Evolutionary conservation across 1,140 invertebrate species (phyloP), one percentile per base, ranked within the genome.

Genomic region (Bombus breviceps): DNA sequence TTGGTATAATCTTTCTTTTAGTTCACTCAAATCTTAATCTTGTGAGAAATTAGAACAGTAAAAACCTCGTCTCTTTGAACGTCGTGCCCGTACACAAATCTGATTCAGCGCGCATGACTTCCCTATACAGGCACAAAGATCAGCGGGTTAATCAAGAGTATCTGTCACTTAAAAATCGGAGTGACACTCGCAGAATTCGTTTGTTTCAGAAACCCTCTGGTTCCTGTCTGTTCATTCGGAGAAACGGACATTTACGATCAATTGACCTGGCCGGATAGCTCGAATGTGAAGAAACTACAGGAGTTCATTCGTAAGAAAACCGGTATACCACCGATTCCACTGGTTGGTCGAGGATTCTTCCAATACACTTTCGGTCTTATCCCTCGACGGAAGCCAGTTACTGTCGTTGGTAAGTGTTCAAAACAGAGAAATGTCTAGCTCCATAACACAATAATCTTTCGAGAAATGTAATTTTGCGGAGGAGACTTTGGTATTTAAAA

Each of bases 151-250:
- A 18, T 6, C 15, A 47, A 18, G 15, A 47, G 15, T 5, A 47
- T 18, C 15, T 18, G 15, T 47, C 43, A 18, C 43, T 47, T 18
- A 18, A 18, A 47, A 18, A 5, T 18, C 43, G 15, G 18, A 18
- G 15, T 3, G 3, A 12, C 1, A 59, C 74, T 15, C 6, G 13
- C 10, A 9, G 28, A 9, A 2, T 10, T 77, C 32, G 0, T 39
- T 37, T 76, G 32, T 77, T 95, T 53, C 94, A 98, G 97, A 37
- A 96, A 97, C 12, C 95, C 97, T 1, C 94, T 99, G 82, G 98
- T 99, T 4, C 99, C 98, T n/a, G 97, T 98, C 3, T 97, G 98
- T 92, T 97, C 98, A 0, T 99, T 99, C 94, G 98, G 98, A 2
- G 99, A 99, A 94, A 98, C 97, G n/a, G 98, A 99, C 90, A 92